Evolutionary conservation across 1,140 invertebrate species (phyloP), one percentile per base, ranked within the genome.

Genomic region (Onthophagus taurus): DNA sequence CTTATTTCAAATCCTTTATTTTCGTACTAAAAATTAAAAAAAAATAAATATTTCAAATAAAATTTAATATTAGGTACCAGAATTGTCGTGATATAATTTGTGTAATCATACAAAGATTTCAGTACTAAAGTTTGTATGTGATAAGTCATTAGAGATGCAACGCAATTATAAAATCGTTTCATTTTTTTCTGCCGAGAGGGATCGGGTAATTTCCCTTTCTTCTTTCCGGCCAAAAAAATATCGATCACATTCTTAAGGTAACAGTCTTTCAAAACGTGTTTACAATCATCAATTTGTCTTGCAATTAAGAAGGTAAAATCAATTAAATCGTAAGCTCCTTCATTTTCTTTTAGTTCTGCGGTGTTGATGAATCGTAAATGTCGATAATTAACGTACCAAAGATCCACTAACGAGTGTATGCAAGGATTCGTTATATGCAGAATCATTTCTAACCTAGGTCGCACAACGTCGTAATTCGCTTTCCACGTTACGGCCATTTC

Each of bases 91-190:
- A 93, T 72, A 51, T 85, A 86, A 42, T 86, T 67, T 3, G 81
- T 79, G 55, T 79, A 93, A 45, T 89, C 83, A 33, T 76, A 66
- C 43, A 92, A 74, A 8, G 88, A 91, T 50, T 81, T 76, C n/a
- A 89, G 64, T 48, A 82, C 85, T 19, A 92, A 62, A 18, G 74
- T 74, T 63, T 89, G 85, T 16, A 94, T 64, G 54, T 91, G 84
- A 50, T 80, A 79, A 4, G 86, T 85, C 89, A 94, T 93, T 13
- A 93, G 68, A 12, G 80, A 80, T 4, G 84, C 81, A 1, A 91
- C 75, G 54, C 85, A 88, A 57, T 89, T 83, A 57, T 85, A 92
- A 67, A 92, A 90, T 37, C 76, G 73, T 55, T 76, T 75, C 54
- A 85, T 75, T 56, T 77, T 72, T 5, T 68, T 71, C 29, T 71